Evolutionary conservation across 2,888 invertebrate genomes (phyloP).

Genomic region (Apodemia arnacis): DNA sequence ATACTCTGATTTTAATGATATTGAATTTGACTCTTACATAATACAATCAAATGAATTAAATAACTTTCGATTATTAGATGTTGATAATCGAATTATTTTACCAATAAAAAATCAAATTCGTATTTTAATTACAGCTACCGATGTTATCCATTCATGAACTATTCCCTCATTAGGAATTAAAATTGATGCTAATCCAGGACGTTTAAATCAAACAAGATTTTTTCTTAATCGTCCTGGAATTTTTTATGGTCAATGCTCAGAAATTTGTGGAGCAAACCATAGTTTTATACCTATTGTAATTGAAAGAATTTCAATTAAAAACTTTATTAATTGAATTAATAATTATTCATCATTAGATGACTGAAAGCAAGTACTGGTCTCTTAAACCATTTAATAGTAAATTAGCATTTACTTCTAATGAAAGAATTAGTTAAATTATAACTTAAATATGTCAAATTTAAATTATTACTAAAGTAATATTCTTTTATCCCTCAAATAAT

Average conservation of each 20-base stretch:
- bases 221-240: conserved; percentile 95
- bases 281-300: conserved; percentile 97
- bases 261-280: conserved; percentile 93
- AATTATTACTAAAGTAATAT: conserved; percentile 94
- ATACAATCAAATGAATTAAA: conserved; percentile 51
- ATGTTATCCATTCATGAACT: conserved; percentile 97
- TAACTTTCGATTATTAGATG: conserved; percentile 69
- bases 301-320: conserved; percentile 94
- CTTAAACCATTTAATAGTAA: conserved; percentile 97
- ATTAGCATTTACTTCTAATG: conserved; percentile 95
- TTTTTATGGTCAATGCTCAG: conserved; percentile 98
- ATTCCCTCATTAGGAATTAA: conserved; percentile 95
- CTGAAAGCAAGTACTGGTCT: conserved; percentile 97
- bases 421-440: conserved; percentile 94
- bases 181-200: conserved; percentile 96
- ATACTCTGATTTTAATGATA: conserved; percentile 93
- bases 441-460: conserved; percentile 96
- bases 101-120: conserved; percentile 96
- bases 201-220: conserved; percentile 96
- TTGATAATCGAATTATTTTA: conserved; percentile 94
- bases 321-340: conserved; percentile 93
- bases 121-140: conserved; percentile 94
- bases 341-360: conserved; percentile 95
- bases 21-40: conserved; percentile 83
- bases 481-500: conserved; percentile 97